Conservation (phyloP, 2,797 vertebrate species). For the Thripadectes ignobilis region DNA sequence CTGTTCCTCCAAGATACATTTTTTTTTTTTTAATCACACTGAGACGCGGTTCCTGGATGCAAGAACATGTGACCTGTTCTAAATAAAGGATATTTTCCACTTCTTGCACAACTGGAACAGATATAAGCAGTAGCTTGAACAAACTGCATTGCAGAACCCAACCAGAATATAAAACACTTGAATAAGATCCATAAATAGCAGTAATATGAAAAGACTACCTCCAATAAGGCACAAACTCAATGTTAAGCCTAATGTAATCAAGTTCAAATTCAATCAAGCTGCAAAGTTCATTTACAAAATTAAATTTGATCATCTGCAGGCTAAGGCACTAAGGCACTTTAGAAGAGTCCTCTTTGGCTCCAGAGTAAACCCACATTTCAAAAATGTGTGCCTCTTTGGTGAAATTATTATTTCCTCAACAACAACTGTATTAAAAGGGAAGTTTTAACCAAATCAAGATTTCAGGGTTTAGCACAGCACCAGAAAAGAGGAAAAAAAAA, state of each 20-base stretch:
- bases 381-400: background rate
- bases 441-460: background rate
- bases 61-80: conserved; percentile 82
- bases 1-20: conserved; percentile 76
- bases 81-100: conserved; percentile 88
- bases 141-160: conserved; percentile 75
- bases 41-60: conserved; percentile 77
- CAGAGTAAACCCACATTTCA: background rate
- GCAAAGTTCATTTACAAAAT: conserved; percentile 67
- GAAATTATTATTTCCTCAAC: background rate
- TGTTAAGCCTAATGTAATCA: conserved; percentile 67
- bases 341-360: conserved; percentile 25
- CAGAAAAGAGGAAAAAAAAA: background rate
- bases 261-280: conserved; percentile 68
- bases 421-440: background rate
- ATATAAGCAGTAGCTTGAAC: conserved; percentile 81
- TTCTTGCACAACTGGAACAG: conserved; percentile 84
- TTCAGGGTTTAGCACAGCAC: background rate
- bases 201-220: conserved; percentile 68
- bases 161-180: conserved; percentile 68
- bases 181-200: conserved; percentile 75
- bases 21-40: conserved; percentile 61
- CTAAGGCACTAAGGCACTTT: conserved; percentile 19
- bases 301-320: conserved; percentile 58
- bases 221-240: conserved; percentile 48